Percentiles rank a stretch among this genome's conserved stretches.
These are phyloP conservation scores for Margarornis squamiger DNA, from an alignment of 2,797 vertebrate species.

Conservation along the genomic window DNA sequence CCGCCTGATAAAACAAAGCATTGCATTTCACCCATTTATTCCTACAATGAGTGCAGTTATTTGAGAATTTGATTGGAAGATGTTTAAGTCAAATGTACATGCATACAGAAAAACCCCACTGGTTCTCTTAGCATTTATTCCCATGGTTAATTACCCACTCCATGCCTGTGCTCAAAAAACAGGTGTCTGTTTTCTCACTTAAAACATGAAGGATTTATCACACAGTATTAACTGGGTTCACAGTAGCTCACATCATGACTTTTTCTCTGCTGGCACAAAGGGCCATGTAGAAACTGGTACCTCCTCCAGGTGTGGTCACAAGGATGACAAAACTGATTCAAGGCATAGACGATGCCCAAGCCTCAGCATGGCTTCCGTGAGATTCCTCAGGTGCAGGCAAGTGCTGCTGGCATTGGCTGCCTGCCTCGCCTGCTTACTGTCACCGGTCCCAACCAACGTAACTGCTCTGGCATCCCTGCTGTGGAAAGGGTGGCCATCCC, in stretches of 20 bases:
- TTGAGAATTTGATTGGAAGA: neutral
- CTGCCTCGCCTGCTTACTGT: neutral
- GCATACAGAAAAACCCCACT: neutral
- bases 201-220: neutral
- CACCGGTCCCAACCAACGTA: neutral
- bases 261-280: neutral
- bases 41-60: neutral
- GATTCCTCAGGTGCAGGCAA: neutral
- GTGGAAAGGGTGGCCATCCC: fast-evolving
- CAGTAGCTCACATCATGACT: neutral
- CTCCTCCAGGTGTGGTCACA: neutral
- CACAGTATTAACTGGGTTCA: neutral
- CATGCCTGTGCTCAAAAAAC: fast-evolving
- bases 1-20: neutral
- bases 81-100: neutral
- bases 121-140: neutral
- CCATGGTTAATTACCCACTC: neutral
- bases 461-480: neutral
- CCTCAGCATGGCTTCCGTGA: neutral
- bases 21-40: neutral
- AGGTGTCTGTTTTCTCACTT: neutral
- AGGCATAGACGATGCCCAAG: fast-evolving
- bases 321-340: neutral
- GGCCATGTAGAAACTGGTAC: neutral
- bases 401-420: neutral